These are phyloP conservation scores for Drosophila prosaltans DNA, from an alignment of 1,140 invertebrate species.

Conservation along the genomic window DNA sequence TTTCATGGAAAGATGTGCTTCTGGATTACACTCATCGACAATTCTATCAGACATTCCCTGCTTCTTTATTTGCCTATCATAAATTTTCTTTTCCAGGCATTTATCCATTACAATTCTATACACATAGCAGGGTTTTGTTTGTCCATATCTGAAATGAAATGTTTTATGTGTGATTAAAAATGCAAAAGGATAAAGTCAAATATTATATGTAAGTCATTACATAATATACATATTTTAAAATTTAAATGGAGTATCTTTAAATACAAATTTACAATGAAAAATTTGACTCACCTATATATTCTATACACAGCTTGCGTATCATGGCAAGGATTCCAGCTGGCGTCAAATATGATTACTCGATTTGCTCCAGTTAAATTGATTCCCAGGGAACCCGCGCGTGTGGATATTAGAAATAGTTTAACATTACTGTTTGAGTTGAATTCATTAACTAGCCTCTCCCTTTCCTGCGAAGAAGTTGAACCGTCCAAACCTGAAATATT, in stretches of 20 bases:
- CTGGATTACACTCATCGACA: slow-evolving; percentile 98
- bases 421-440: slow-evolving; percentile 97
- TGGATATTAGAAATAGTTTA: slow-evolving; percentile 97
- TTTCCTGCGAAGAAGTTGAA: slow-evolving; percentile 95
- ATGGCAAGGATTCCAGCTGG: slow-evolving; percentile 99
- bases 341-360: slow-evolving; percentile 98
- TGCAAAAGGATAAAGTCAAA: no score
- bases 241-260: no score
- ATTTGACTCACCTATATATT: slow-evolving; percentile 89
- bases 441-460: slow-evolving; percentile 98
- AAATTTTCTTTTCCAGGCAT: slow-evolving; percentile 98
- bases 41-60: slow-evolving; percentile 98
- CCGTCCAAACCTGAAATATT: slow-evolving; percentile 92
- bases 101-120: slow-evolving; percentile 98
- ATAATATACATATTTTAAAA: no score
- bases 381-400: slow-evolving; percentile 97
- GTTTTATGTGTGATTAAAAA: background rate
- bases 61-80: slow-evolving; percentile 98
- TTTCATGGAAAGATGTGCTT: slow-evolving; percentile 96
- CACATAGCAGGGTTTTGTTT: slow-evolving; percentile 96
- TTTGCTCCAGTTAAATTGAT: slow-evolving; percentile 99
- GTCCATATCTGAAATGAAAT: slow-evolving; percentile 88
- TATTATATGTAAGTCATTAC: no score
- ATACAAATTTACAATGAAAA: no score
- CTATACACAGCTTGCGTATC: slow-evolving; percentile 99